phyloP scores from a whole-genome alignment of 2,797 vertebrate genomes.

The Cryptoprocta ferox region DNA sequence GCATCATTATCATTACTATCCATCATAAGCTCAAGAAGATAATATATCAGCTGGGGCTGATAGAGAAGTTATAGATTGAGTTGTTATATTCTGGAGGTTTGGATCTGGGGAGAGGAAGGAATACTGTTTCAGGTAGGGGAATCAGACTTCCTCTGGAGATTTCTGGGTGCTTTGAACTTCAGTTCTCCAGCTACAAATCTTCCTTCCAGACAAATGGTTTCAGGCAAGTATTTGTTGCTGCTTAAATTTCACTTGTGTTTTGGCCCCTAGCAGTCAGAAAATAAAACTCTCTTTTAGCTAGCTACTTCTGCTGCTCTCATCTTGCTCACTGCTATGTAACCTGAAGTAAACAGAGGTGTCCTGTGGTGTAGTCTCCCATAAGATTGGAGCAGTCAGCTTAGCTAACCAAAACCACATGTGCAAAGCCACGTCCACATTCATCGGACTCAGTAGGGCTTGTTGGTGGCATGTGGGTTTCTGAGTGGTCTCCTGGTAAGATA shows the following conservation, averaged over 20 bases:
- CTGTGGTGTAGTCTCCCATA: background rate
- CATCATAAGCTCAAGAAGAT: background rate
- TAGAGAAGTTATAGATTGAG: background rate
- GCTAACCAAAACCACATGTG: background rate
- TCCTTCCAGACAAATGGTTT: background rate
- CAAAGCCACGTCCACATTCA: fast-evolving
- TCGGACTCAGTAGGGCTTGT: background rate
- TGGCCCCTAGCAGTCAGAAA: background rate
- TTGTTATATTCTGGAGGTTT: background rate
- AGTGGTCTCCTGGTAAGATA: background rate
- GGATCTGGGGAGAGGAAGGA: background rate
- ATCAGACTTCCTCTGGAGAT: background rate
- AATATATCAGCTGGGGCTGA: background rate
- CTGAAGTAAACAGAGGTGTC: background rate
- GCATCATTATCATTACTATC: background rate
- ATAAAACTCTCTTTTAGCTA: background rate
- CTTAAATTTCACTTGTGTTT: background rate
- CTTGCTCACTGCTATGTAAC: background rate
- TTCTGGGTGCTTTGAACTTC: background rate
- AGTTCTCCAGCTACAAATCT: background rate
- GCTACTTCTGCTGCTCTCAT: background rate
- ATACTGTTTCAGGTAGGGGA: background rate
- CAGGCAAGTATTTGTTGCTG: background rate
- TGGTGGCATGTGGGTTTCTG: background rate
- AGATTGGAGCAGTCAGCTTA: background rate